These are phyloP conservation scores for Platycheirus albimanus DNA, from an alignment of 2,888 invertebrate genomes.

Conservation along the genomic window DNA sequence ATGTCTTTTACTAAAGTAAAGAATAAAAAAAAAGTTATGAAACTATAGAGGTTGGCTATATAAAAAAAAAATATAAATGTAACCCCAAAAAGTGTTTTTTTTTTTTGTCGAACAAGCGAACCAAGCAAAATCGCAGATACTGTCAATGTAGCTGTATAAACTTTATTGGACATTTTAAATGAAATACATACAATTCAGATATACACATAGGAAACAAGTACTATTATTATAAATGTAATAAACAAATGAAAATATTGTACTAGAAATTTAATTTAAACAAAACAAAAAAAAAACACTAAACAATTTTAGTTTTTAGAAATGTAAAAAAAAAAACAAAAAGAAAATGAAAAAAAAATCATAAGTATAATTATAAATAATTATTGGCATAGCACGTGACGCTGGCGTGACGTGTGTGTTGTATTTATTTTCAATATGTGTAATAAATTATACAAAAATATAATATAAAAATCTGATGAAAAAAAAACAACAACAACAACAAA, in stretches of 20 bases:
- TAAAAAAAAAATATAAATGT: constrained; percentile 72
- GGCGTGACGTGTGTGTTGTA: constrained; percentile 74
- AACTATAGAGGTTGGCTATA: constrained; percentile 73
- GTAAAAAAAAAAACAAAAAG: constrained; percentile 44
- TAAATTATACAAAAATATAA: constrained; percentile 72
- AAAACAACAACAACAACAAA: constrained; percentile 61
- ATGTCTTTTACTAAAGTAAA: constrained; percentile 75
- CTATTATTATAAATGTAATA: constrained; percentile 67
- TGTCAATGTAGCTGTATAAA: constrained; percentile 68
- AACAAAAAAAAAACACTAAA: constrained; percentile 63
- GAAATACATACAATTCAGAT: constrained; percentile 59
- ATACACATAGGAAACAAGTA: constrained; percentile 70
- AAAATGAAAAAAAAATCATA: constrained; percentile 40
- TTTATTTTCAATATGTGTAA: constrained; percentile 74
- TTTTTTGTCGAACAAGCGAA: constrained; percentile 62
- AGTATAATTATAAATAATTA: constrained; percentile 55
- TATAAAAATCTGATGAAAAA: constrained; percentile 63
- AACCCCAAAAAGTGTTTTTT: constrained; percentile 42
- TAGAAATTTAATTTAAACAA: constrained; percentile 64
- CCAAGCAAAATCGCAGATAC: constrained; percentile 59
- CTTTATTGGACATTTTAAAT: constrained; percentile 68
- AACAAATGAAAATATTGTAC: constrained; percentile 58
- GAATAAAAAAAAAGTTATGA: constrained; percentile 36
- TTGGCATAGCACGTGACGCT: constrained; percentile 75
- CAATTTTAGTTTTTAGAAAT: constrained; percentile 72